Conservation (phyloP, 2,113 vertebrate species). For the Zosterops lateralis region DNA sequence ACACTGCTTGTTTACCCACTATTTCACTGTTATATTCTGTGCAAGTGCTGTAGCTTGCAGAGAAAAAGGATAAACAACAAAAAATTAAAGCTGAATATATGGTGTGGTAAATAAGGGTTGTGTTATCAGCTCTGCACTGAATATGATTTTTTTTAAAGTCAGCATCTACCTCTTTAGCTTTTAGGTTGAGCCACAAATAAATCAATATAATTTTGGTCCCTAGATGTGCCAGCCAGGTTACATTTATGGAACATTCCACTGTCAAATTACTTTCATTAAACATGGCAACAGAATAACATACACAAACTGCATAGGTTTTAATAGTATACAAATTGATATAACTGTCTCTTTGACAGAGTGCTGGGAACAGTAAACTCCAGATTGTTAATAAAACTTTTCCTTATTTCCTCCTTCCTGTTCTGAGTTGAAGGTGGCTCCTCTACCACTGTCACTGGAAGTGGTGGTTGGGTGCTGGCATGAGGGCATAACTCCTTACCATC, state of each 20-base stretch:
- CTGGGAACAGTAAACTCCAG: neutral
- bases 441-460: neutral
- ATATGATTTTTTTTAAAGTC: conserved; percentile 47
- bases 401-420: neutral
- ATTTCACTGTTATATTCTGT: conserved; percentile 64
- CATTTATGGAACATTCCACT: neutral
- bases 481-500: neutral
- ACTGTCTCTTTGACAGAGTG: neutral
- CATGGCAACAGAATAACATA: neutral
- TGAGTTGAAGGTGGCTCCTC: neutral
- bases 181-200: conserved; percentile 48
- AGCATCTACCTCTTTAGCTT: conserved; percentile 20
- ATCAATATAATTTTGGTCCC: conserved; percentile 34
- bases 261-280: conserved; percentile 23
- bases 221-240: neutral
- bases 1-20: conserved; percentile 45
- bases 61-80: conserved; percentile 64
- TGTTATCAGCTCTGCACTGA: conserved; percentile 56
- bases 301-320: neutral
- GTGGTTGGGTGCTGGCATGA: neutral
- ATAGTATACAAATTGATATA: neutral
- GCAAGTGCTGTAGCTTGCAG: conserved; percentile 54
- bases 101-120: conserved; percentile 66
- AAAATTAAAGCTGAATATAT: conserved; percentile 67
- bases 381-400: neutral